Percentiles rank a stretch among this genome's conserved stretches.
These are phyloP conservation scores for Tetramorium simillimum DNA, from an alignment of 1,140 invertebrate species.

Conservation along the genomic window DNA sequence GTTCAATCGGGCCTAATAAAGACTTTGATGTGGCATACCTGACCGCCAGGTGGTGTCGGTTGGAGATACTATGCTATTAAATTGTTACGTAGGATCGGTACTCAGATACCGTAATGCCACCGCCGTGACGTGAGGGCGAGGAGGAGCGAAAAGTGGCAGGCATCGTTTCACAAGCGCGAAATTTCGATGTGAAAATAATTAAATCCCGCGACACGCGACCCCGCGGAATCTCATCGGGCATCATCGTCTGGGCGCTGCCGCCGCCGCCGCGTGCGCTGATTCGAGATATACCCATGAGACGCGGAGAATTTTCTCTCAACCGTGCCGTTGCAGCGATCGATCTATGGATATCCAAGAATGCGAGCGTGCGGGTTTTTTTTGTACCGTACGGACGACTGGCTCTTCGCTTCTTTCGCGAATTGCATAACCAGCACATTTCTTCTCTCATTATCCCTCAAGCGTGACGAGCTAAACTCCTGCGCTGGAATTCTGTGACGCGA, in stretches of 20 bases:
- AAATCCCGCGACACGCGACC: neutral
- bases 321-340: neutral
- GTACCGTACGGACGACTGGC: constrained; percentile 18
- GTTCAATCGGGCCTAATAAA: constrained; percentile 76
- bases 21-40: constrained; percentile 73
- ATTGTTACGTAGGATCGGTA: constrained; percentile 74
- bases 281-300: neutral
- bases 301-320: constrained; percentile 26
- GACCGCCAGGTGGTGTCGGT: constrained; percentile 72
- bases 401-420: constrained; percentile 40
- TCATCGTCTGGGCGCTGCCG: neutral
- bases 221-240: constrained; percentile 9
- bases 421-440: constrained; percentile 32
- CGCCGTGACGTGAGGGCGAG: constrained; percentile 12
- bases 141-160: neutral
- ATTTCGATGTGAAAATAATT: constrained; percentile 47
- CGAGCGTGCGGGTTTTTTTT: constrained; percentile 22
- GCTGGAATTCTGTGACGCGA: constrained; percentile 3
- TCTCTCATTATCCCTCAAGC: constrained; percentile 27
- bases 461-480: constrained; percentile 1
- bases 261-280: neutral
- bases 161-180: constrained; percentile 33
- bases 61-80: constrained; percentile 74
- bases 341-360: constrained; percentile 24
- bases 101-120: constrained; percentile 43